phyloP scores from a whole-genome alignment of 2,113 vertebrate genomes.

The Cichladusa arquata region DNA sequence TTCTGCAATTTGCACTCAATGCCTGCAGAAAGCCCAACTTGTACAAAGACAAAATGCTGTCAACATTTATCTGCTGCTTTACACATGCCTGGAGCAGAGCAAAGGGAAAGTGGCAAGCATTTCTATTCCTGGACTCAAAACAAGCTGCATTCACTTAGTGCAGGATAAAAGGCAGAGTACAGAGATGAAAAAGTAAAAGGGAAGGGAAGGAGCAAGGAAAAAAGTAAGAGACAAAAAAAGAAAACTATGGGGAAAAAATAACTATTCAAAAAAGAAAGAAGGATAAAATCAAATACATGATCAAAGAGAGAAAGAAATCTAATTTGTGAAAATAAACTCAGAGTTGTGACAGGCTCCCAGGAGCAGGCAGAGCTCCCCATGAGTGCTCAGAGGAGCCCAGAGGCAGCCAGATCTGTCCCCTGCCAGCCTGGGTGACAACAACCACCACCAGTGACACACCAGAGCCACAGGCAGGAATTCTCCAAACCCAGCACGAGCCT shows the following conservation, averaged over 20 bases:
- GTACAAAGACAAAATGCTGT: constrained; percentile 22
- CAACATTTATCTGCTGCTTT: constrained; percentile 42
- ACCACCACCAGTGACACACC: neutral
- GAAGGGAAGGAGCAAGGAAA: neutral
- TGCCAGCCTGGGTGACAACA: neutral
- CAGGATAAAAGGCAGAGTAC: neutral
- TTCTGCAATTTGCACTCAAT: constrained; percentile 11
- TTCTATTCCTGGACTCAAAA: constrained; percentile 22
- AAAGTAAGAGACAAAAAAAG: neutral
- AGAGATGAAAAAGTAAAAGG: neutral
- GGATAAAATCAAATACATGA: neutral
- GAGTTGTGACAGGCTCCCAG: neutral
- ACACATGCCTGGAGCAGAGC: neutral
- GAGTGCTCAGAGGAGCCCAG: neutral
- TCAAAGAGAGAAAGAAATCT: neutral
- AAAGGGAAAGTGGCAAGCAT: constrained; percentile 25
- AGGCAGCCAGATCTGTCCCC: neutral
- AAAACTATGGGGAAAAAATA: too few relatives aligned
- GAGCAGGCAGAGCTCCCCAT: neutral
- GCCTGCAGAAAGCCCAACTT: neutral
- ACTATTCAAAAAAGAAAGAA: neutral
- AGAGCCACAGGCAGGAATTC: neutral
- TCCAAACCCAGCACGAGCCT: fast-evolving
- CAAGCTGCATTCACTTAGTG: neutral
- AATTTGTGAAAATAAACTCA: neutral